A percentile compares a stretch with the other conserved stretches of the same genome.
Conservation (phyloP, 2,888 invertebrate species). For the Hemistola chrysoprasaria region DNA sequence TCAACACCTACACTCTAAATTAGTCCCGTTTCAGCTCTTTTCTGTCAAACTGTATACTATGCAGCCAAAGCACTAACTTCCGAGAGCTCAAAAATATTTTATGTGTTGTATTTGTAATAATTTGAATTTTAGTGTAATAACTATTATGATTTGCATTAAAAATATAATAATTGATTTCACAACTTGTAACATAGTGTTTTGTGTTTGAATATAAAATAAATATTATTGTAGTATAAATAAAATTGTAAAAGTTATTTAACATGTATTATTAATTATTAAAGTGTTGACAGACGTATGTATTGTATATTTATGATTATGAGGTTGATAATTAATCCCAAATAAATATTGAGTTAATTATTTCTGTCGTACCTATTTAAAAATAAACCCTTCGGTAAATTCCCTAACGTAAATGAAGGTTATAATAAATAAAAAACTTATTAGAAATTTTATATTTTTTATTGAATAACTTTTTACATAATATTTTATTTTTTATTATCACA, state of each 20-base stretch:
- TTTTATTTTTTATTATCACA: constrained; percentile 64
- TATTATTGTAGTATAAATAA: constrained; percentile 17
- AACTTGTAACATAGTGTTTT: constrained; percentile 1
- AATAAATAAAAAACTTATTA: constrained; percentile 42
- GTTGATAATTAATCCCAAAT: constrained; percentile 71
- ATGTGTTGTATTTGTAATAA: constrained; percentile 15
- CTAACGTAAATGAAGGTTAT: background rate
- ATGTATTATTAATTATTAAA: constrained; percentile 36
- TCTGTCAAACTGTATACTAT: too few species aligned
- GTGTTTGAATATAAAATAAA: background rate
- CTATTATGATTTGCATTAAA: constrained; percentile 3
- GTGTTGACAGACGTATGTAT: constrained; percentile 70
- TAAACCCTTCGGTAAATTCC: too few species aligned
- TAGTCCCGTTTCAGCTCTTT: too few species aligned
- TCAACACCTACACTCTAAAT: too few species aligned
- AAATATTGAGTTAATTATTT: constrained; percentile 70
- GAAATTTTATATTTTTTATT: constrained; percentile 68
- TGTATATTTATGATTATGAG: constrained; percentile 69
- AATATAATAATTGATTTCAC: constrained; percentile 28
- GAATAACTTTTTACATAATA: constrained; percentile 62
- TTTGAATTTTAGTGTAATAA: constrained; percentile 22
- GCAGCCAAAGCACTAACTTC: too few species aligned
- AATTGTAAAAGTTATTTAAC: constrained; percentile 4
- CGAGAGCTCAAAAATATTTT: too few species aligned
- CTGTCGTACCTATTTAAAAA: too few species aligned